Base-by-base conservation (phyloP, 2,888 invertebrate genomes). In the Himalopsyche kuldschensis region DNA sequence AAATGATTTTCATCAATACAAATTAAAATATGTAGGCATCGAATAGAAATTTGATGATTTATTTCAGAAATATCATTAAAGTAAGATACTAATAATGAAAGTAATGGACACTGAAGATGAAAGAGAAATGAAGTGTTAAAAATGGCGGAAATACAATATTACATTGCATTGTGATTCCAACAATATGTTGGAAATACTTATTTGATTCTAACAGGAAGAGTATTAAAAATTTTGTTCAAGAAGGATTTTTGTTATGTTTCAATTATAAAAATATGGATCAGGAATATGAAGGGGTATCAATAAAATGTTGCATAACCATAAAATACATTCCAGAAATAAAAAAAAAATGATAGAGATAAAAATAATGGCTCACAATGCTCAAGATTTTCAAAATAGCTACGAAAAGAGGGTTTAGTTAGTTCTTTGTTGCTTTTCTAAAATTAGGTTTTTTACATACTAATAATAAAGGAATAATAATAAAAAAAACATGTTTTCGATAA, bases 391-490 rank as follows among this genome's bases (percentile, higher is more conserved):
- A 81, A 35, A 41, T 30, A 63, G 78, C 78, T 82, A 78, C 82
- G 46, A 63, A 48, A 78, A 69, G 78, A 82, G 47, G 47, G 32
- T 76, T 30, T 75, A 82, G 85, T 85, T 85, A 85, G 85, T 85
- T 85, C 85, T 83, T 79, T 81, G 81, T 79, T 78, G 81, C 81
- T 83, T 81, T 27, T 30, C 30, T 35, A 30, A 80, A 27, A 63
- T 55, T 80, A 55, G 55, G 47, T 31, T 75, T 31, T 75, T 35
- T 17, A 81, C 46, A 47, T 46, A 17, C 20, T 79, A 82, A 81
- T 75, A 55, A 81, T 41, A 24, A 47, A 4, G 47, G 24, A 31
- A 63, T 77, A 24, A 78, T 77, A 47, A 55, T 77, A 75, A 63
- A 24, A 41, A 46, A 78, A 75, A 35, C 75, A 84, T 47, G 15